Percentiles rank a stretch among this genome's conserved stretches.
Evolutionary conservation across 2,797 vertebrate genomes (phyloP).

Genomic region (Euthynnus affinis): DNA sequence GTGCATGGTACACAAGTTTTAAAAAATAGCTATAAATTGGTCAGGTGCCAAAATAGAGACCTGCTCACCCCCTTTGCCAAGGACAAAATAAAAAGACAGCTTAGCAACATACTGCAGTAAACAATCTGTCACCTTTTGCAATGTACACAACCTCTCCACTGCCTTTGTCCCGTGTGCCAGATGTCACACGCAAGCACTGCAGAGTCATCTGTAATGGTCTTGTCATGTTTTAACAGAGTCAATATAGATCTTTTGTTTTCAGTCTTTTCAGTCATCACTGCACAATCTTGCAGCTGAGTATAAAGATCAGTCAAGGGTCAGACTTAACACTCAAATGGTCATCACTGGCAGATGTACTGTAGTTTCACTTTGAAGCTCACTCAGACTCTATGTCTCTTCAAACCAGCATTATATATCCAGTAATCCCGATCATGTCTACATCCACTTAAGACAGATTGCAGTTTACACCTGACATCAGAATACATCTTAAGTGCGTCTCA

Average conservation of each 20-base stretch:
- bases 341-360: neutral
- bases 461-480: conserved; percentile 4
- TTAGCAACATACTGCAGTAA: conserved; percentile 41
- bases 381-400: neutral
- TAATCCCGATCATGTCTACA: neutral
- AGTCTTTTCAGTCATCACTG: neutral
- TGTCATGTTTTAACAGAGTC: conserved; percentile 27
- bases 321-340: neutral
- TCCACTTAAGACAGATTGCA: conserved; percentile 31
- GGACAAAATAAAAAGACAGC: conserved; percentile 50
- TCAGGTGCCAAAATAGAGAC: conserved; percentile 41
- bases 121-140: conserved; percentile 48
- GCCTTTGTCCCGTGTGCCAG: conserved; percentile 21
- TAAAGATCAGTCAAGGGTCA: conserved; percentile 15
- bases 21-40: conserved; percentile 1
- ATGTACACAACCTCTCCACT: conserved; percentile 46
- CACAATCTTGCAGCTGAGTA: neutral
- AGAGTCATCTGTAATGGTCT: conserved; percentile 28
- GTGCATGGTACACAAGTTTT: neutral
- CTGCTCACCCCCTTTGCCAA: conserved; percentile 48
- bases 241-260: neutral
- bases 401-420: neutral
- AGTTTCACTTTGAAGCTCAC: conserved; percentile 13
- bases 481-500: conserved; percentile 3
- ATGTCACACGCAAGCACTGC: conserved; percentile 25